Evolutionary conservation across 2,888 invertebrate genomes (phyloP).

Genomic region (Uloborus plumipes): DNA sequence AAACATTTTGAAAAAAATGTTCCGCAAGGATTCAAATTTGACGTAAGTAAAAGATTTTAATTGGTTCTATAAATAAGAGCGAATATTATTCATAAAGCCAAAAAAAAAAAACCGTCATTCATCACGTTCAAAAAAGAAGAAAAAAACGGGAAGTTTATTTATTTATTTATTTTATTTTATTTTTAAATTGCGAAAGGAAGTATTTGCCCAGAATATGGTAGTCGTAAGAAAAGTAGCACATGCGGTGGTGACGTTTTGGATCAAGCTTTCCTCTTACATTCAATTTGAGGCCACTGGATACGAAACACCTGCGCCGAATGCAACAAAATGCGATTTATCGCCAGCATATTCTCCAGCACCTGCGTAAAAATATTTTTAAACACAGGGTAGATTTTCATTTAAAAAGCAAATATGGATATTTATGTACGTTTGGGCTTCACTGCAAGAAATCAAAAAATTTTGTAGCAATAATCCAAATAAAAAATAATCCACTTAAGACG

Average conservation of each 20-base stretch:
- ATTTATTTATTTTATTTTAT: not conserved
- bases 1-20: too few species aligned
- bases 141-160: slow-evolving; percentile 54
- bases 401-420: too few species aligned
- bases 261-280: slow-evolving; percentile 14
- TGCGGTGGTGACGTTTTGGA: slow-evolving; percentile 5
- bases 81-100: not conserved
- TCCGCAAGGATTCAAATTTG: too few species aligned
- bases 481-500: too few species aligned
- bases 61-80: too few species aligned
- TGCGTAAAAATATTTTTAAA: too few species aligned
- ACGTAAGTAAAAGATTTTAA: too few species aligned
- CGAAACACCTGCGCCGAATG: slow-evolving; percentile 14
- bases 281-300: not conserved
- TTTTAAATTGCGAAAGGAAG: slow-evolving; percentile 37
- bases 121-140: slow-evolving; percentile 18
- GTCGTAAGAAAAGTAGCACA: slow-evolving; percentile 40
- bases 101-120: slow-evolving; percentile 25
- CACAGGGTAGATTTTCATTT: too few species aligned
- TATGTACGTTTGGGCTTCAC: too few species aligned
- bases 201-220: slow-evolving; percentile 31
- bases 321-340: slow-evolving; percentile 23
- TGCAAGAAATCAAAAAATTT: too few species aligned
- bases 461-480: too few species aligned
- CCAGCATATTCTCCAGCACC: not conserved